phyloP scores from a whole-genome alignment of 2,888 invertebrate genomes.

The Tinea trinotella region DNA sequence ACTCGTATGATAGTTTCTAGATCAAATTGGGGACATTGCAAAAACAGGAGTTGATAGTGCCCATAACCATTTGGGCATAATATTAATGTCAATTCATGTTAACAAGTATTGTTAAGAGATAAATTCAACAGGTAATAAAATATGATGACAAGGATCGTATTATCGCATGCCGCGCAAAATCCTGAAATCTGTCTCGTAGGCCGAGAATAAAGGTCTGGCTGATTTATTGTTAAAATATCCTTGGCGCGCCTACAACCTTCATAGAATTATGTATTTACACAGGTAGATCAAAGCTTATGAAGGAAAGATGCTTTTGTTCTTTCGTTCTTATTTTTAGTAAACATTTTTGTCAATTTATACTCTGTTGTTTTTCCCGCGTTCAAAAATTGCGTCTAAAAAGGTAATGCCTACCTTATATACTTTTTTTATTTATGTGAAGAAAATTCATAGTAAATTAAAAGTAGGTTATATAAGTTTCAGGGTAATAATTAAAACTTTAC shows the following conservation, averaged over 20 bases:
- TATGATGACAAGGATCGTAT: constrained; percentile 50
- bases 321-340: not conserved
- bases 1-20: no score
- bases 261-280: constrained; percentile 17
- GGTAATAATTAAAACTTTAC: no score
- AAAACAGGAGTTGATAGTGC: no score
- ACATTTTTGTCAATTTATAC: not conserved
- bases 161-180: constrained; percentile 45
- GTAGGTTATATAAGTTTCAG: no score
- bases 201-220: constrained; percentile 28
- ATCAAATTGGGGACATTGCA: no score
- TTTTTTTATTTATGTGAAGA: no score
- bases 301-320: not conserved
- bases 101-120: constrained; percentile 18
- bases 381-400: no score
- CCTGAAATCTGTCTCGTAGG: constrained; percentile 29
- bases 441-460: no score
- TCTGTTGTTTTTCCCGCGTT: no score
- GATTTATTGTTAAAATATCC: constrained; percentile 49
- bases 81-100: constrained; percentile 13
- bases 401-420: no score
- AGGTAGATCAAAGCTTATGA: constrained; percentile 10
- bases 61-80: not conserved
- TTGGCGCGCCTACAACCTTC: constrained; percentile 27
- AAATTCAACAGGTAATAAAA: constrained; percentile 52